Evolutionary conservation across 2,888 invertebrate genomes (phyloP).

Genomic region (Apocheima hispidaria): DNA sequence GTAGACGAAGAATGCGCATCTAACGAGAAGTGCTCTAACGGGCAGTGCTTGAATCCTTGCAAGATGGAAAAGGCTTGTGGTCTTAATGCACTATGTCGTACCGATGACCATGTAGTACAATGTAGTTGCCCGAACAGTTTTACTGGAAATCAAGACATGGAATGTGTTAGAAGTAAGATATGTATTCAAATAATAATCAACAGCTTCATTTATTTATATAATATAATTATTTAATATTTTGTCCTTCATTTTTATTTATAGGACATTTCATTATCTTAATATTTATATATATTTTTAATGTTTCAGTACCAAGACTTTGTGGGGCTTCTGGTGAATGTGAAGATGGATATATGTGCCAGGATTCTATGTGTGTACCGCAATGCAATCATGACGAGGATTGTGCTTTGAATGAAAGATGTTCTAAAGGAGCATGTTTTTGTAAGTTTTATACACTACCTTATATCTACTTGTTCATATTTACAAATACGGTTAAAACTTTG

Average conservation of each 20-base stretch:
- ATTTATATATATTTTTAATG: neutral
- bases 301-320: slow-evolving; percentile 92
- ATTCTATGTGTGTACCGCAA: slow-evolving; percentile 92
- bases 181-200: slow-evolving; percentile 55
- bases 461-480: neutral
- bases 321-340: slow-evolving; percentile 89
- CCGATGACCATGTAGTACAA: slow-evolving; percentile 90
- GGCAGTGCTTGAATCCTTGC: slow-evolving; percentile 94
- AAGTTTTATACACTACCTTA: slow-evolving; percentile 67
- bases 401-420: slow-evolving; percentile 95
- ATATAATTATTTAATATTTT: too few relatives aligned
- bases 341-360: slow-evolving; percentile 90
- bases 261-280: neutral
- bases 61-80: slow-evolving; percentile 92
- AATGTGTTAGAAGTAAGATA: slow-evolving; percentile 94
- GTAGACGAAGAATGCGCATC: slow-evolving; percentile 92
- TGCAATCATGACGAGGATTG: slow-evolving; percentile 93
- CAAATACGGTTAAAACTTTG: neutral
- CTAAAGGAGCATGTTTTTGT: slow-evolving; percentile 92
- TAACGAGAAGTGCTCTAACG: slow-evolving; percentile 92
- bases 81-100: slow-evolving; percentile 92
- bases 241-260: too few relatives aligned
- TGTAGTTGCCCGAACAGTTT: slow-evolving; percentile 95
- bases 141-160: slow-evolving; percentile 93
- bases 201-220: too few relatives aligned